Percentiles rank a stretch among this genome's conserved stretches.
Evolutionary conservation across 2,888 invertebrate genomes (phyloP).

Genomic region (Epsilonema sp.): DNA sequence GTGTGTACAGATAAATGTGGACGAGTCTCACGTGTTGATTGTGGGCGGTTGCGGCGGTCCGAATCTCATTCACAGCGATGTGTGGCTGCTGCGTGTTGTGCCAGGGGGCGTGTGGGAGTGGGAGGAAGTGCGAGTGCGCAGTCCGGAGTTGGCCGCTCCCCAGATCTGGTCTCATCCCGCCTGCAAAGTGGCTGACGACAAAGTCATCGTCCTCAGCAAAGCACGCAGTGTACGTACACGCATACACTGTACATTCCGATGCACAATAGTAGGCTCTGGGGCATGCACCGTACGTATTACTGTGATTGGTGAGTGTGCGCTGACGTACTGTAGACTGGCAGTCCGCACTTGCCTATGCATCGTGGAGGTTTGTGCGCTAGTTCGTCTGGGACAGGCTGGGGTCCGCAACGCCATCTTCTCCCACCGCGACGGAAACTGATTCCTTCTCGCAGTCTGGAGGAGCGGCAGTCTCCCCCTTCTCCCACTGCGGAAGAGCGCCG

Average conservation of each 20-base stretch:
- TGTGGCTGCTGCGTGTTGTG: constrained; percentile 68
- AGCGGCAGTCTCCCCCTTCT: constrained; percentile 11
- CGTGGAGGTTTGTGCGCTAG: neutral
- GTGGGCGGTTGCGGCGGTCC: constrained; percentile 37
- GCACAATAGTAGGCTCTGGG: no score
- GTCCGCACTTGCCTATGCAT: no score
- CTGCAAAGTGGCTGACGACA: constrained; percentile 42
- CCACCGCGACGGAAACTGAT: constrained; percentile 14
- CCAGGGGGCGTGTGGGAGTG: constrained; percentile 32
- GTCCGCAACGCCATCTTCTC: constrained; percentile 12
- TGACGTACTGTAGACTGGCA: no score
- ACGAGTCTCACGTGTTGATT: constrained; percentile 50
- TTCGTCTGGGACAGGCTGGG: no score
- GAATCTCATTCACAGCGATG: constrained; percentile 52
- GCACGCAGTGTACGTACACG: constrained; percentile 17
- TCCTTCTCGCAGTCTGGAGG: constrained; percentile 16
- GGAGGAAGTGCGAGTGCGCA: constrained; percentile 40
- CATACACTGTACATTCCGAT: no score
- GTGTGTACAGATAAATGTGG: no score
- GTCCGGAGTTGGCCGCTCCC: constrained; percentile 56
- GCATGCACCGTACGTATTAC: no score
- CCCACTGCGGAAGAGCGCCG: constrained; percentile 4
- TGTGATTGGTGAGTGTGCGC: no score
- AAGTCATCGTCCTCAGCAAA: constrained; percentile 30
- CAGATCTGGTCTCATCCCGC: constrained; percentile 85